Conservation (phyloP, 1,140 invertebrate genomes). For the Listronotus oregonensis region DNA sequence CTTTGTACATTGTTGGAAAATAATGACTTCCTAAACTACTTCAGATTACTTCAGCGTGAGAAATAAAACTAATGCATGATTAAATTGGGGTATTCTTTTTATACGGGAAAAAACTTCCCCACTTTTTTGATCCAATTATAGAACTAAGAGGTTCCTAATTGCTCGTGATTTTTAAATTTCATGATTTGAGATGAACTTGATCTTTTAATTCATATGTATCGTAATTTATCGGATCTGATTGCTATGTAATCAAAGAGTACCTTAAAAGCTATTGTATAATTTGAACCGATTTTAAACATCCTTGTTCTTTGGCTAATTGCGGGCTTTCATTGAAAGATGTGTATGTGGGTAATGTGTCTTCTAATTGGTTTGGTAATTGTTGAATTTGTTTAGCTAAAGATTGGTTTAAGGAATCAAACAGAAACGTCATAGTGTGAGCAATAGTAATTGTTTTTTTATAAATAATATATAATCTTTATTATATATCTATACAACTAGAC, state of each 20-base stretch:
- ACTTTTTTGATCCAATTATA: conserved; percentile 25
- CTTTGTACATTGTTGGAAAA: too few relatives aligned
- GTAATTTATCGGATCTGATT: not conserved
- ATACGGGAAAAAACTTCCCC: conserved; percentile 13
- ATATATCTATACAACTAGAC: too few relatives aligned
- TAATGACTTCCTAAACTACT: too few relatives aligned
- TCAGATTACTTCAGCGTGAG: conserved; percentile 11
- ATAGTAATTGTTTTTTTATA: too few relatives aligned
- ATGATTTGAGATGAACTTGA: conserved; percentile 28
- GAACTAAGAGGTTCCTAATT: conserved; percentile 17
- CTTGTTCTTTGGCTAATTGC: not conserved
- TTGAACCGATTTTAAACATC: not conserved
- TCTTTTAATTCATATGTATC: conserved; percentile 17
- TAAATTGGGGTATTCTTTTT: conserved; percentile 28
- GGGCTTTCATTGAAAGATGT: not conserved
- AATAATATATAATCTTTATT: too few relatives aligned
- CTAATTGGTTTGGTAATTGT: not conserved
- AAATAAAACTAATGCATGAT: conserved; percentile 20
- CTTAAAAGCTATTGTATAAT: conserved; percentile 12
- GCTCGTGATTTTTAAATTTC: conserved; percentile 21
- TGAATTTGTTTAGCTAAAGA: too few relatives aligned
- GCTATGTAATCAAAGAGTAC: conserved; percentile 1
- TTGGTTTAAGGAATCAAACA: too few relatives aligned
- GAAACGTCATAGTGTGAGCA: too few relatives aligned
- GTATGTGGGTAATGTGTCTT: not conserved